Conservation (phyloP, 2,888 invertebrate genomes). For the Catocala fraxini region DNA sequence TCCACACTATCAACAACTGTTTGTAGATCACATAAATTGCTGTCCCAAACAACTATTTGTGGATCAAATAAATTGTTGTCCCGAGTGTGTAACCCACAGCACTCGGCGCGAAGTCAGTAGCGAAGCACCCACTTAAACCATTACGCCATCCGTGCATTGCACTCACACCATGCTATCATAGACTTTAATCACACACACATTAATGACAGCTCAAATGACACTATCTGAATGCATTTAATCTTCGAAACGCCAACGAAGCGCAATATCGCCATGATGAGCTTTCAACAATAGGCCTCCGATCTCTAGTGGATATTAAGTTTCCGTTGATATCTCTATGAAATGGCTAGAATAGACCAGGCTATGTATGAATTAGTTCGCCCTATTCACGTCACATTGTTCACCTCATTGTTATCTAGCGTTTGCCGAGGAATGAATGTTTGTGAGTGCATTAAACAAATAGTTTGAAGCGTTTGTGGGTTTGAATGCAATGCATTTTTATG, state of each 20-base stretch:
- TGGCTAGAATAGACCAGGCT: slow-evolving; percentile 47
- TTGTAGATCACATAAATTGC: too few relatives aligned
- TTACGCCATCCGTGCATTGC: too few relatives aligned
- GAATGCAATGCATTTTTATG: too few relatives aligned
- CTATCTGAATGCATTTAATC: slow-evolving; percentile 66
- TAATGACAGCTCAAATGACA: slow-evolving; percentile 24
- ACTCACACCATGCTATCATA: not conserved
- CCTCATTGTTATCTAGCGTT: slow-evolving; percentile 24
- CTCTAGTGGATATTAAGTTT: slow-evolving; percentile 79
- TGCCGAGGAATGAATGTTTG: not conserved
- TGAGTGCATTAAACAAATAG: not conserved
- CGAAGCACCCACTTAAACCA: too few relatives aligned
- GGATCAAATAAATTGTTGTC: too few relatives aligned
- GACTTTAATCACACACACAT: slow-evolving; percentile 8
- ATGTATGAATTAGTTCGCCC: slow-evolving; percentile 43
- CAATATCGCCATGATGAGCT: slow-evolving; percentile 51
- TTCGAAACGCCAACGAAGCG: slow-evolving; percentile 43
- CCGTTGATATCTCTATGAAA: slow-evolving; percentile 71
- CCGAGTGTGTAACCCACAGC: too few relatives aligned
- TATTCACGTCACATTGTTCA: slow-evolving; percentile 36
- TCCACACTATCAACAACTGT: too few relatives aligned
- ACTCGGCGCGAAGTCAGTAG: too few relatives aligned
- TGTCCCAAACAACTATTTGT: too few relatives aligned
- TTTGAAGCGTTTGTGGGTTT: too few relatives aligned
- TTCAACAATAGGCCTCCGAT: slow-evolving; percentile 70